Percentiles rank a stretch among this genome's conserved stretches.
These are phyloP conservation scores for Discoglossus pictus DNA, from an alignment of 2,797 vertebrate genomes.

Conservation along the genomic window DNA sequence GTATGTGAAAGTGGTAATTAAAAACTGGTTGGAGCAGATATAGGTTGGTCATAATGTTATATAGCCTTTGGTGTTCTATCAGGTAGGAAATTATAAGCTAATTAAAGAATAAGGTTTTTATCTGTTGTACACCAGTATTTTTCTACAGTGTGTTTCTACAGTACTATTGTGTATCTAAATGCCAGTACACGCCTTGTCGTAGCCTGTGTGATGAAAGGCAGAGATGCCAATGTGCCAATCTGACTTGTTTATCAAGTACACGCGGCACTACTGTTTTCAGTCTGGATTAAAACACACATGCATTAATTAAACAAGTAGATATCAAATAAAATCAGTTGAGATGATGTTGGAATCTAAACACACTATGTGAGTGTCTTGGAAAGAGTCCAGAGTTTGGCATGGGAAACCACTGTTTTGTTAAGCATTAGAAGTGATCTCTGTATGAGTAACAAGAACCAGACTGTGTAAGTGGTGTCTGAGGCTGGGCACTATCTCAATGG, in stretches of 20 bases:
- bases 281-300: conserved; percentile 26
- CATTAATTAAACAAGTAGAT: conserved; percentile 61
- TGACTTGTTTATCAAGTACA: conserved; percentile 34
- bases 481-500: conserved; percentile 53
- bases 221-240: conserved; percentile 22
- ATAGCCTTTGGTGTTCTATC: too few species aligned
- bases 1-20: too few species aligned
- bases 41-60: too few species aligned
- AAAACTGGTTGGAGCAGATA: too few species aligned
- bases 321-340: conserved; percentile 60
- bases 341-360: conserved; percentile 74
- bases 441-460: conserved; percentile 85
- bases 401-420: conserved; percentile 86
- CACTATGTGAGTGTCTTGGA: conserved; percentile 78
- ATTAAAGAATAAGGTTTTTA: too few species aligned
- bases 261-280: conserved; percentile 35
- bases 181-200: conserved; percentile 1
- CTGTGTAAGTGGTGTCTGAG: conserved; percentile 61
- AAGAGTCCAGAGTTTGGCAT: conserved; percentile 72
- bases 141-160: too few species aligned
- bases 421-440: conserved; percentile 80
- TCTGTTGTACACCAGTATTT: too few species aligned
- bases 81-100: too few species aligned
- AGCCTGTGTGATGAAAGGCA: conserved; percentile 25
- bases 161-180: too few species aligned